Base-by-base conservation (phyloP, 2,888 invertebrate species). In the Frankliniella intonsa region DNA sequence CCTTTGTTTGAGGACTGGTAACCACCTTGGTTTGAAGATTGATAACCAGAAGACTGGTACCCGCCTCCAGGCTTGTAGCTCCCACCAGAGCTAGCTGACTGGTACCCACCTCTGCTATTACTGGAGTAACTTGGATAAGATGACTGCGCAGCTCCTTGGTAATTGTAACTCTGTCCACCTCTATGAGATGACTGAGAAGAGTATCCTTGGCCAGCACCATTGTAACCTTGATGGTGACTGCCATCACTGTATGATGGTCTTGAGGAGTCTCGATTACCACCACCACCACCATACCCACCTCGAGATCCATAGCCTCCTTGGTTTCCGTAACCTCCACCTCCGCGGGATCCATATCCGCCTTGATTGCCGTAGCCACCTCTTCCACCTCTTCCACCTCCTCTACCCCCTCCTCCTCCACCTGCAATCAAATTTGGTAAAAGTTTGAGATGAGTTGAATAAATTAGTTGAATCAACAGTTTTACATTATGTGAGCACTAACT, bases 281-380 rank as follows among this genome's bases (percentile, higher is more conserved):
- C n/a, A 7, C 62, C 17, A 14, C 62, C 62, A 17, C 55, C 55
- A 55, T 17, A 12, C 17, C 55, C 55, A 17, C 55, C 55, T 12
- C 55, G 14, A 17, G 14, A 12, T 12, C 17, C 12, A 17, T 17
- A 14, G 55, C 55, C 55, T 12, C 55, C 55, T 7, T n/a, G 19
- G 62, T n/a, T 17, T 87, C 87, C 87, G 84, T 82, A 80, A 82
- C 80, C 82, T 80, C 83, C 82, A 50, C 62, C 82, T 50, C 82
- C 51, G 50, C 80, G 65, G 76, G 82, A 62, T 62, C 80, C 65
- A 69, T 65, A 69, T 50, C 80, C 83, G 80, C 81, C 82, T 65
- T 76, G 49, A 76, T 82, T 65, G 55, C 83, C 79, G 69, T 65
- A 69, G 81, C 81, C 69, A 25, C 82, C 81, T 50, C 69, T 12